These are phyloP conservation scores for Pristionchus exspectatus DNA, from an alignment of 2,888 invertebrate species.

Conservation along the genomic window DNA sequence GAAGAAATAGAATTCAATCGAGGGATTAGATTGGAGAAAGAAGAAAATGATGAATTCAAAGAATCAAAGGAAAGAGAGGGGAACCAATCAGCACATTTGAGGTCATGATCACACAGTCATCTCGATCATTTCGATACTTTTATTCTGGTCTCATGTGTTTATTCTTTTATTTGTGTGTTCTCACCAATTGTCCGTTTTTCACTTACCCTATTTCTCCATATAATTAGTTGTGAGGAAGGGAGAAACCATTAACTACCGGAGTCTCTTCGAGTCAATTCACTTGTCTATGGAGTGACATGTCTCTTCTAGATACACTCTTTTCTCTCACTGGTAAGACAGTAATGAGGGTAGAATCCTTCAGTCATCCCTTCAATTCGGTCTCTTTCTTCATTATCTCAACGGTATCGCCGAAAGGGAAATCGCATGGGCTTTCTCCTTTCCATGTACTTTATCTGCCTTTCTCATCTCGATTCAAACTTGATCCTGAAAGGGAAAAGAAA, in stretches of 20 bases:
- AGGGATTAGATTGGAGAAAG: not conserved
- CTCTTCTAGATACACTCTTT: not conserved
- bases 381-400: not conserved
- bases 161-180: not conserved
- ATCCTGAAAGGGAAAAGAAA: conserved; percentile 24
- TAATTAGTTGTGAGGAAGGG: not conserved
- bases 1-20: not conserved
- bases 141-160: not conserved
- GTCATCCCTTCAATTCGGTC: not conserved
- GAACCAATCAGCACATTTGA: too few relatives aligned
- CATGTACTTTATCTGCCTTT: conserved; percentile 30
- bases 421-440: not conserved
- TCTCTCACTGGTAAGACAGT: not conserved
- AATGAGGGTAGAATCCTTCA: not conserved
- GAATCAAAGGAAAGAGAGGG: too few relatives aligned
- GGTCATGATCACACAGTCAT: too few relatives aligned
- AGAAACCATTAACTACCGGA: conserved; percentile 3
- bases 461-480: not conserved
- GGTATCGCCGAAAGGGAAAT: not conserved
- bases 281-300: not conserved
- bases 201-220: not conserved
- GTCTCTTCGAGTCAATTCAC: not conserved
- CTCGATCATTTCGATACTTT: too few relatives aligned
- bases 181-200: not conserved
- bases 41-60: too few relatives aligned